Base-by-base conservation (phyloP, 1,140 invertebrate genomes). In the Coelopa frigida region DNA sequence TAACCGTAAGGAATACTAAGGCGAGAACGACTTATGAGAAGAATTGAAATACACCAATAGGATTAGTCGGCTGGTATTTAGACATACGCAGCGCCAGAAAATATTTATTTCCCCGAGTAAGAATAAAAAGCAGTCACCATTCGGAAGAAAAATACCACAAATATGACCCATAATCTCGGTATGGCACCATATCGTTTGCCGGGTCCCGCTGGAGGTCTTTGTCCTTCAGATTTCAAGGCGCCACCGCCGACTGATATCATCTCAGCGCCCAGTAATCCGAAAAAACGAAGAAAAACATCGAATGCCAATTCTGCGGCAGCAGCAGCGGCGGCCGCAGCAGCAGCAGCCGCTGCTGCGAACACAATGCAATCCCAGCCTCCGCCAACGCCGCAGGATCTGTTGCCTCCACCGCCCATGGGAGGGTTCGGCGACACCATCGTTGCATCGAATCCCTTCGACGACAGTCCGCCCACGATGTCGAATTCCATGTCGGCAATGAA, bases 361-460 rank as follows among this genome's bases (percentile, higher is more conserved):
- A 75, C 62, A 61, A 76, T 75, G 74, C 61, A 53, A 52, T 52
- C 77, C 51, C 72, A 78, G 58, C 73, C 77, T 38, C 75, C 78
- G 27, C 75, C 79, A 6, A 77, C 80, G 39, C 78, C 77, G 52
- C 78, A 84, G 57, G 80, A 87, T 72, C 81, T 91, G 61, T 70
- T 91, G 49, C 74, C 87, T 47, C 88, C 88, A 21, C 89, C 88
- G 11, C 83, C 88, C 22, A 78, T 86, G 56, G 79, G 85, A 32
- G 87, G 87, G 41, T 93, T 89, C 72, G 90, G 89, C 31, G 90
- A 94, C 61, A 94, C 90, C 35, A 92, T 96, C 60, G 82, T 94
- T 49, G 92, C 90, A 26, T 92, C 87, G 44, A 95, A 95, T 73
- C 92, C 92, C 21, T 95, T 97, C 72, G 93, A 97, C 72, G 93